Percentiles rank a stretch among this genome's conserved stretches.
phyloP scores from a whole-genome alignment of 37 sponge, comb jelly and placozoan species.

The Crambe crambe region DNA sequence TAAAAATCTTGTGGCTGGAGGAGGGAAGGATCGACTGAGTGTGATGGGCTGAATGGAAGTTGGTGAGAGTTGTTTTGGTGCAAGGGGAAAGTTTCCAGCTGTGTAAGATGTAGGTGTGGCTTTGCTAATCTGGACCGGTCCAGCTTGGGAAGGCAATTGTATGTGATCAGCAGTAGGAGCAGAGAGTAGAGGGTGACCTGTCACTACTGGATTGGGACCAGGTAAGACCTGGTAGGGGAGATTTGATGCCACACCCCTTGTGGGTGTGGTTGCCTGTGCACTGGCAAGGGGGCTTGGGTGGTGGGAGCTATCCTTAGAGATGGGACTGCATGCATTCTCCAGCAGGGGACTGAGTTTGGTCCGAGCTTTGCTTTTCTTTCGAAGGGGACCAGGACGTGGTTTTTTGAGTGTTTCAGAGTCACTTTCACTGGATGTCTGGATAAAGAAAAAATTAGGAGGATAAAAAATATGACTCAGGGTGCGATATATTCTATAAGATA shows the following conservation, averaged over 20 bases:
- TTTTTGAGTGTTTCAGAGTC: constrained; percentile 10
- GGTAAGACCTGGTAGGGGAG: background rate
- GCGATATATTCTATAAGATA: background rate
- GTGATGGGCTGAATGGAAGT: no score
- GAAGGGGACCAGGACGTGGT: background rate
- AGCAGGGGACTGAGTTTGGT: constrained; percentile 63
- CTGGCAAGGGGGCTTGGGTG: constrained; percentile 6
- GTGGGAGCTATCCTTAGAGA: constrained; percentile 16
- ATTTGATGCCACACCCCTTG: background rate
- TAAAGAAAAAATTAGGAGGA: no score
- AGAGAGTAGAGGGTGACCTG: no score
- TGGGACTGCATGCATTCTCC: constrained; percentile 53
- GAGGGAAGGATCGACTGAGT: no score
- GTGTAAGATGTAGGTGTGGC: no score
- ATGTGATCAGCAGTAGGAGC: background rate
- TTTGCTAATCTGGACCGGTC: no score
- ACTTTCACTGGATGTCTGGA: constrained; percentile 25
- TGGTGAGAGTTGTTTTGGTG: no score
- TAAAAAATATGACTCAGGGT: background rate
- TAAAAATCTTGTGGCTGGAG: background rate
- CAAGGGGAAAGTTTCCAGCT: no score
- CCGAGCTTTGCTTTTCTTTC: constrained; percentile 36
- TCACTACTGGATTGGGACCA: background rate
- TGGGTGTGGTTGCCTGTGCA: background rate
- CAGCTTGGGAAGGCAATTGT: no score